Base-by-base conservation (phyloP, 2,888 invertebrate genomes). In the Scelioninae gen. 2 region DNA sequence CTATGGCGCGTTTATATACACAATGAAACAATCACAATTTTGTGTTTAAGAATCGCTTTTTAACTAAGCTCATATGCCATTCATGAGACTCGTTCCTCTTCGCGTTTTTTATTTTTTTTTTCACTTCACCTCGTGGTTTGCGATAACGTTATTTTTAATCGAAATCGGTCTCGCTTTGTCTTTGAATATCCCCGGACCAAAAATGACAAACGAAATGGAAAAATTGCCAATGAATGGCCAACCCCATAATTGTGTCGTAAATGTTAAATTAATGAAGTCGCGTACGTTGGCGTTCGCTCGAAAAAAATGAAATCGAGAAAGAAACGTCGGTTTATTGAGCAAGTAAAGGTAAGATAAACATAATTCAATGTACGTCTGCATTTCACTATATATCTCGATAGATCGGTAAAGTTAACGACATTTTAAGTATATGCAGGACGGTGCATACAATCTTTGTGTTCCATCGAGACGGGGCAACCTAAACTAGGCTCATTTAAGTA, bases 361-460 rank as follows among this genome's bases (percentile, higher is more conserved):
- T 63, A 57, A 71, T 43, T 64, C 52, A 37, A 25, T 45, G 41
- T 37, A 46, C 37, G n/a, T 43, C 41, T 64, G 69, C 72, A 73
- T 73, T 53, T 37, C 46, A 25, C 39, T 31, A 33, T 78, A 82
- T 80, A 3, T 4, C 79, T 77, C 77, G 79, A 81, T 82, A 80
- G 79, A 80, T 80, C 79, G 81, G 79, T 81, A 79, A 81, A 80
- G 78, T 78, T 79, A 79, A 79, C 78, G 80, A 81, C 83, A 79
- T 81, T 80, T 82, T 77, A 78, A 78, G 80, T 79, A 81, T 79
- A 81, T 78, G 75, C 79, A 76, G 74, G 77, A 80, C 81, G 79
- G 81, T 80, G 79, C 78, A 77, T 77, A 76, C 78, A 81, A 83
- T 83, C 83, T 83, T 81, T 83, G 75, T 83, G 81, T 84, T 81